Conservation (phyloP, 1,140 invertebrate genomes). For the Dicyema japonicum region DNA sequence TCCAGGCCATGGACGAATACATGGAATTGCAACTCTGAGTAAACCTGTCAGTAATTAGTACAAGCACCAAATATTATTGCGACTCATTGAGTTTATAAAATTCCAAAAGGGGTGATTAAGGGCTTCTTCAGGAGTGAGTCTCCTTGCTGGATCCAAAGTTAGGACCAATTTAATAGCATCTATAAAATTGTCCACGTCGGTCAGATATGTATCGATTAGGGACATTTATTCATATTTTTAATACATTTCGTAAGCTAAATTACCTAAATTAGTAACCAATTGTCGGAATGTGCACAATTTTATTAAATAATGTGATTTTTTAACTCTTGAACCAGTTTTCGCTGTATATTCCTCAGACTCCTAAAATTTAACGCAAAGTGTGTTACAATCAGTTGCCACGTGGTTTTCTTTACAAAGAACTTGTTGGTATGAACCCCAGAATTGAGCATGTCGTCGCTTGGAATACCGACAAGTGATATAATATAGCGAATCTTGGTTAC, state of each 20-base stretch:
- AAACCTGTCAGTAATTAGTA: no score
- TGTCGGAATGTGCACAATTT: no score
- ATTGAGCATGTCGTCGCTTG: not conserved
- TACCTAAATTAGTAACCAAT: conserved; percentile 93
- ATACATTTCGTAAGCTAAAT: conserved; percentile 69
- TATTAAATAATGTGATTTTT: no score
- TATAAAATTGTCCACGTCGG: no score
- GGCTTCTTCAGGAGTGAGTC: conserved; percentile 70
- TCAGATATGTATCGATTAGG: no score
- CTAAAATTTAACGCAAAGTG: conserved; percentile 20
- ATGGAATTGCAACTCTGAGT: no score
- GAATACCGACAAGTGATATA: conserved; percentile 6
- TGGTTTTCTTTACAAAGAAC: not conserved
- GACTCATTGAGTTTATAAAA: no score
- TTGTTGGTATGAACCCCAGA: not conserved
- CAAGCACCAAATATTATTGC: no score
- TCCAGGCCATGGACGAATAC: no score
- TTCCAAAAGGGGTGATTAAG: conserved; percentile 76
- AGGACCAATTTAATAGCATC: conserved; percentile 80
- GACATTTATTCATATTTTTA: no score
- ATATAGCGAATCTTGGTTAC: conserved; percentile 2
- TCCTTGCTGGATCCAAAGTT: conserved; percentile 72
- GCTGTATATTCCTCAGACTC: conserved; percentile 85
- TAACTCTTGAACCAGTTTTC: no score
- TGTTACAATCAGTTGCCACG: not conserved